Evolutionary conservation across 2,113 vertebrate genomes (phyloP).

Genomic region (Phyllostomus discolor): DNA sequence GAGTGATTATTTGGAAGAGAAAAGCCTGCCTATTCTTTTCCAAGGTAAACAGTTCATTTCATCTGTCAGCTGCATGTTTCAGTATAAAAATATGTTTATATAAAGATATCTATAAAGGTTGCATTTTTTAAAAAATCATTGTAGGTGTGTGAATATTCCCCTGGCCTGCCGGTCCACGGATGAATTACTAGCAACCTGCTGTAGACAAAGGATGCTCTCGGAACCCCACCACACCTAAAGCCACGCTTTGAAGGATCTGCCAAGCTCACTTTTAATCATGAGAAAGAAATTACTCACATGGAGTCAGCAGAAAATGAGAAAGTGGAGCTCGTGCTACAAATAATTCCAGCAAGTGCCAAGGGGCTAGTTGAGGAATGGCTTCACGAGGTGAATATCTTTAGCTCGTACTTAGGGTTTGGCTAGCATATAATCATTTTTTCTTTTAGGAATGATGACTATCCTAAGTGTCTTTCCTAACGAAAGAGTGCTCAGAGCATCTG

Average conservation of each 20-base stretch:
- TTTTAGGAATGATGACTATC: constrained; percentile 78
- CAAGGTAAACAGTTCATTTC: constrained; percentile 84
- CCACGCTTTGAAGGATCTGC: constrained; percentile 83
- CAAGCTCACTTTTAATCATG: constrained; percentile 83
- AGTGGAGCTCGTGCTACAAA: constrained; percentile 80
- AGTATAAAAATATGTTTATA: constrained; percentile 74
- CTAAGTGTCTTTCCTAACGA: constrained; percentile 67
- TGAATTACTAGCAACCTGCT: constrained; percentile 71
- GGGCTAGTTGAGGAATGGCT: constrained; percentile 87
- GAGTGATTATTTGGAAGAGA: constrained; percentile 81
- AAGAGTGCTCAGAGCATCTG: constrained; percentile 67
- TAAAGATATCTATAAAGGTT: constrained; percentile 71
- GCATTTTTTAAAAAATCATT: constrained; percentile 67
- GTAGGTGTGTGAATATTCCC: constrained; percentile 55
- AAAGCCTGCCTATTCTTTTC: constrained; percentile 83
- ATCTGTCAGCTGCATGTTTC: constrained; percentile 66
- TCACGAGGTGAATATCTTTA: constrained; percentile 86
- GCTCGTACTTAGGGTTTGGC: constrained; percentile 82
- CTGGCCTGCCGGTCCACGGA: constrained; percentile 46
- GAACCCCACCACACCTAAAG: constrained; percentile 74
- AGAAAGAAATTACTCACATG: constrained; percentile 83
- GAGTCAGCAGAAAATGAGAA: constrained; percentile 87
- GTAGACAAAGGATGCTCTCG: constrained; percentile 79
- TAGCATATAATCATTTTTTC: constrained; percentile 79
- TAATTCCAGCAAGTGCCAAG: constrained; percentile 84